Evolutionary conservation across 2,797 vertebrate species (phyloP).

Genomic region (Cyprinella venusta): DNA sequence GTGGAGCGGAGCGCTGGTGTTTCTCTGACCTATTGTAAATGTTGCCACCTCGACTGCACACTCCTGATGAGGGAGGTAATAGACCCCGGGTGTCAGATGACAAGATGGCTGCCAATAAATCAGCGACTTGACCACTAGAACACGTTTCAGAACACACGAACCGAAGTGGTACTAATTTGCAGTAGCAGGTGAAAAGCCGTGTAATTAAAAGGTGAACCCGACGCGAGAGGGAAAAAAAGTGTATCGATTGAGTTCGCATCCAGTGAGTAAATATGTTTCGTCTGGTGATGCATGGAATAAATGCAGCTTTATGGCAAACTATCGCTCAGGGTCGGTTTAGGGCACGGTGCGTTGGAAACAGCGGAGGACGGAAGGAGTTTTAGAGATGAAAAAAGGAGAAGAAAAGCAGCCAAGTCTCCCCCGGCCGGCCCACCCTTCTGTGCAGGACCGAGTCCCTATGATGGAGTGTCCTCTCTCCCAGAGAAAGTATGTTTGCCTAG

Average conservation of each 20-base stretch:
- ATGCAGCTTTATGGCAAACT: not conserved
- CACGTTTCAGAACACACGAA: conserved; percentile 78
- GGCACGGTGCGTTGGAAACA: not conserved
- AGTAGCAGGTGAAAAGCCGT: conserved; percentile 65
- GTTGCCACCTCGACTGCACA: conserved; percentile 78
- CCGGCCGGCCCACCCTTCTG: conserved; percentile 64
- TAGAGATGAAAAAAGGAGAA: conserved; percentile 63
- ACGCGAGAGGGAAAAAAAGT: not conserved
- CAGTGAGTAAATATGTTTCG: conserved; percentile 23
- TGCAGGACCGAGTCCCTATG: conserved; percentile 77
- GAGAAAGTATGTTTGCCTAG: conserved; percentile 95
- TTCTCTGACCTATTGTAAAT: conserved; percentile 86
- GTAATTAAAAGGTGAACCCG: conserved; percentile 56
- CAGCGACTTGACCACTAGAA: conserved; percentile 72
- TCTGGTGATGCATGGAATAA: not conserved
- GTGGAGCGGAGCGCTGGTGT: conserved; percentile 70
- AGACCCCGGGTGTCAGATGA: conserved; percentile 75
- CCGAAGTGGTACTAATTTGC: conserved; percentile 75
- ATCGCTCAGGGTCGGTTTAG: not conserved
- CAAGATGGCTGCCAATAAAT: conserved; percentile 79
- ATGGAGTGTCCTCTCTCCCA: conserved; percentile 90
- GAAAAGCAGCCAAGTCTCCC: conserved; percentile 73
- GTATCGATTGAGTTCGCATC: not conserved
- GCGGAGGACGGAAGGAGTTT: conserved; percentile 22
- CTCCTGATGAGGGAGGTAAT: conserved; percentile 76